These are phyloP conservation scores for Mesorhabditis sp. DNA, from an alignment of 2,888 invertebrate genomes.

Conservation along the genomic window DNA sequence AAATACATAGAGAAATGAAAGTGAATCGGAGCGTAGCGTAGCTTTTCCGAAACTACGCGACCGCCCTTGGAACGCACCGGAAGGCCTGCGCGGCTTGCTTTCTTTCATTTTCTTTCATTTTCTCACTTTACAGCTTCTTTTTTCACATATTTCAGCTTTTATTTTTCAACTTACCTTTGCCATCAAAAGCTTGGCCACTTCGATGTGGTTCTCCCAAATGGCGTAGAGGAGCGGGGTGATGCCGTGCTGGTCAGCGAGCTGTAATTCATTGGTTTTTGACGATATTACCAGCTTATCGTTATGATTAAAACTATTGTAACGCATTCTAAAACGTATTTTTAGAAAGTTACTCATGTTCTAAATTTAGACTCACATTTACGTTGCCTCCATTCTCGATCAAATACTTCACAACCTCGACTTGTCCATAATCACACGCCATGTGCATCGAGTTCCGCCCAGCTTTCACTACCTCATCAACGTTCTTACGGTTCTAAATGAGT, in stretches of 20 bases:
- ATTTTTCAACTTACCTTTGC: conserved; percentile 69
- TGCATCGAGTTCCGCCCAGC: conserved; percentile 86
- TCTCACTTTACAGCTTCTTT: no score
- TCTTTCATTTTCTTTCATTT: no score
- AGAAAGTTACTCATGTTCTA: not conserved
- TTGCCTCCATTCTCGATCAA: conserved; percentile 83
- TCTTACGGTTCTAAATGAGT: conserved; percentile 20
- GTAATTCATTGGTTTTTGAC: conserved; percentile 49
- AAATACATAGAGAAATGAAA: no score
- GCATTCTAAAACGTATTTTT: not conserved
- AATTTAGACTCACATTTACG: conserved; percentile 73
- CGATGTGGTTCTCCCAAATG: conserved; percentile 91
- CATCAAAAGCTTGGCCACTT: conserved; percentile 81
- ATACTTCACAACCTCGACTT: conserved; percentile 80
- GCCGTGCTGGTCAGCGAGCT: conserved; percentile 90
- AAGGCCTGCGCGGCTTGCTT: no score
- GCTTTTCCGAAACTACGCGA: no score
- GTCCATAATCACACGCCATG: conserved; percentile 91
- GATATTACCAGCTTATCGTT: not conserved
- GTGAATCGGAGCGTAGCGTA: no score
- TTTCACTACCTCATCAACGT: conserved; percentile 77
- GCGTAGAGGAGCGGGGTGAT: conserved; percentile 89
- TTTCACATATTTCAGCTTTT: not conserved
- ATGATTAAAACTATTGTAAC: not conserved
- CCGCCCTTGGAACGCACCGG: no score